A percentile compares a stretch with the other conserved stretches of the same genome.
phyloP scores from a whole-genome alignment of 2,113 vertebrate species.

The Chaetodon trifascialis region DNA sequence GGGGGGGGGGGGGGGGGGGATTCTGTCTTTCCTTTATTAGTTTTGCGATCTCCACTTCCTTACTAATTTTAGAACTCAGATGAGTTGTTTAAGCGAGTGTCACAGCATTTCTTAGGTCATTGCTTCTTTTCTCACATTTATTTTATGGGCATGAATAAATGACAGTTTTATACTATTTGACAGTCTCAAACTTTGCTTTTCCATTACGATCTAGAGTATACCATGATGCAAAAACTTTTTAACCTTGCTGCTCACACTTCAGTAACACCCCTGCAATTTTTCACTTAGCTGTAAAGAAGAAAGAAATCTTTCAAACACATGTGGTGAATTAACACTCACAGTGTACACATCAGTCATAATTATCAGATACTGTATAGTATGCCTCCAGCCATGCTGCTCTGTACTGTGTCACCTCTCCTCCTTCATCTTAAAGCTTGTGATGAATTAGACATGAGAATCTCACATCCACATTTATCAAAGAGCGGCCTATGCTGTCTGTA shows the following conservation, averaged over 20 bases:
- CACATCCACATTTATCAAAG: slow-evolving; percentile 38
- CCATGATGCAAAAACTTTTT: neutral
- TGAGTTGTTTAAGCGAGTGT: slow-evolving; percentile 5
- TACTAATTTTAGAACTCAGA: slow-evolving; percentile 7
- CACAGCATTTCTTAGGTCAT: slow-evolving; percentile 11
- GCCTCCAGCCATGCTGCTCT: neutral
- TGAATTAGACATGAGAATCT: slow-evolving; percentile 52
- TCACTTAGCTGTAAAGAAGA: neutral
- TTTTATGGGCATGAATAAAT: slow-evolving; percentile 31
- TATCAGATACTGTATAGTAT: neutral
- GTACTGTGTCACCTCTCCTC: neutral
- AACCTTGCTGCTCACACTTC: neutral
- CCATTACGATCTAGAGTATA: neutral
- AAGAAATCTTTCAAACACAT: neutral
- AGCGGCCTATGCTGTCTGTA: neutral
- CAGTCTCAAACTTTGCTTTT: slow-evolving; percentile 26
- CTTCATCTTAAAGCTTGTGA: slow-evolving; percentile 33
- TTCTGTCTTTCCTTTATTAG: slow-evolving; percentile 17
- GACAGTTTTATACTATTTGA: neutral
- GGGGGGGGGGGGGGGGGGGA: no score
- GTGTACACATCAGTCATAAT: neutral
- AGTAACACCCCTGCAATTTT: neutral
- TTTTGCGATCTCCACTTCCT: slow-evolving; percentile 31
- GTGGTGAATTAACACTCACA: neutral
- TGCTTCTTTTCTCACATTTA: slow-evolving; percentile 17